Evolutionary conservation across 2,888 invertebrate genomes (phyloP), one percentile per base, ranked within the genome.

Genomic region (Cabera pusaria): DNA sequence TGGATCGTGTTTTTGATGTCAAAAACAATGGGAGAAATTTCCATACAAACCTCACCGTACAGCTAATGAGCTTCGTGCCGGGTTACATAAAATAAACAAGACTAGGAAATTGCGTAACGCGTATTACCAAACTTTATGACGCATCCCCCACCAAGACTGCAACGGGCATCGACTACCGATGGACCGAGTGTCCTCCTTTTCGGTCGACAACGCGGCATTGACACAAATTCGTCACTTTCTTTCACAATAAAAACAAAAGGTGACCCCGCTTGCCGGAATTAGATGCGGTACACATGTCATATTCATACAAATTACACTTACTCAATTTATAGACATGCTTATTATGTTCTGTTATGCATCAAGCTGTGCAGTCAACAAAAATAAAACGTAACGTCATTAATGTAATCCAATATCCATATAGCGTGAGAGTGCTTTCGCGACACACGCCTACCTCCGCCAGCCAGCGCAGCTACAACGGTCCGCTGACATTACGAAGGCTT

Each of bases 401-500:
- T 31, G 46, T 58, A 55, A 52, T 52, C 37, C 28, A 43, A 47
- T 48, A 56, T 36, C 52, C 52, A 48, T 50, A 60, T 57, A 61
- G 61, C 59, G 72, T 69, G 76, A 80, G 78, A 78, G 74, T 77
- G 72, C 76, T 81, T 83, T 84, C 77, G 73, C 73, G 62, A 62
- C 70, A 64, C 59, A 71, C 76, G 66, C 61, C 67, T 59, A 64
- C 61, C 56, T 49, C 53, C 60, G 56, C 56, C 57, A 54, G 56
- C 53, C 59, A 52, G 52, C 59, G 54, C 71, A 59, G 62, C 56
- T 63, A 66, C 71, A 58, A 56, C 67, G 61, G 65, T 57, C 64
- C 70, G 64, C 75, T 74, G 72, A 71, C 76, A 73, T 74, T 80
- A 80, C 77, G 66, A 67, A 72, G 60, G 54, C 72, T 87, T 87